A percentile compares a stretch with the other conserved stretches of the same genome.
Evolutionary conservation across 2,888 invertebrate species (phyloP).

Genomic region (Drosophila fulvimacula): DNA sequence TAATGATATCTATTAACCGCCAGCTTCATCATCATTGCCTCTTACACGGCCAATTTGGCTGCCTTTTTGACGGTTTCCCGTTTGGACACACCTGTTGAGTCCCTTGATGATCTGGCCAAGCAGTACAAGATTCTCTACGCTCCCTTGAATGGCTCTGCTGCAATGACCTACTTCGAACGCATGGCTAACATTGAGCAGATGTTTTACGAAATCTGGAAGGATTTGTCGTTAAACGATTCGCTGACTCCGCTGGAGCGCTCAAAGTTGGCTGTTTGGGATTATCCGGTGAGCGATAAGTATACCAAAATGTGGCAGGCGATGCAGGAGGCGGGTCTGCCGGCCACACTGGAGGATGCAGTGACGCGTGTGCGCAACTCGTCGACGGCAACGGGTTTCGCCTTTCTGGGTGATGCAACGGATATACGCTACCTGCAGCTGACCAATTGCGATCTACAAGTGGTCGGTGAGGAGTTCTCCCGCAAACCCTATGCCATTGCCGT

Average conservation of each 20-base stretch:
- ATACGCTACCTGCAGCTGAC: conserved; percentile 87
- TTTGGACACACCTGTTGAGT: conserved; percentile 96
- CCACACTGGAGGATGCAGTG: conserved; percentile 91
- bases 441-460: conserved; percentile 91
- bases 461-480: conserved; percentile 98
- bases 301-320: conserved; percentile 99
- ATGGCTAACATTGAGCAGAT: conserved; percentile 97
- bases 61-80: conserved; percentile 98
- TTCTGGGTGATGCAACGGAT: conserved; percentile 97
- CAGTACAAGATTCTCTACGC: conserved; percentile 99
- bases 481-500: conserved; percentile 99
- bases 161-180: conserved; percentile 96
- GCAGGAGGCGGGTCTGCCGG: conserved; percentile 92
- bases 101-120: conserved; percentile 96
- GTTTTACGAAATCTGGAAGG: conserved; percentile 99
- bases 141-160: conserved; percentile 93
- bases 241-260: conserved; percentile 95
- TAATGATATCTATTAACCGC: not conserved
- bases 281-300: conserved; percentile 98
- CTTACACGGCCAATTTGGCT: conserved; percentile 98
- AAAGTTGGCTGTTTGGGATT: conserved; percentile 99
- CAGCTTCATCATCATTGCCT: conserved; percentile 98
- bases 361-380: conserved; percentile 88
- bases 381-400: conserved; percentile 95
- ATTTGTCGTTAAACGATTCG: conserved; percentile 98